phyloP scores from a whole-genome alignment of 2,888 invertebrate genomes.

The Euproctis similis region DNA sequence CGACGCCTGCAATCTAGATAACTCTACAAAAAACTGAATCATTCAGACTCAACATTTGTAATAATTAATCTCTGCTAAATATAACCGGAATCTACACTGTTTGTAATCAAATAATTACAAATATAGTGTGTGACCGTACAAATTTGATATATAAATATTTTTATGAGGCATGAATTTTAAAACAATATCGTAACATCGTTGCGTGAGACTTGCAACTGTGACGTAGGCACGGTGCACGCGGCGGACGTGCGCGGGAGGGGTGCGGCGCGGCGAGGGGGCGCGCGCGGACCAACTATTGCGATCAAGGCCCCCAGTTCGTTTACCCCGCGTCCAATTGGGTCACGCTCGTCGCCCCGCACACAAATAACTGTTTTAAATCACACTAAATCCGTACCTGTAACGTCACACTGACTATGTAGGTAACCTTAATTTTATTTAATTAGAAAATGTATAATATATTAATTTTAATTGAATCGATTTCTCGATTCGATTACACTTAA shows the following conservation, averaged over 20 bases:
- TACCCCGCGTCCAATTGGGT: slow-evolving; percentile 68
- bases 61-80: no score
- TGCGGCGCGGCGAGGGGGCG: slow-evolving; percentile 20
- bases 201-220: no score
- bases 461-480: no score
- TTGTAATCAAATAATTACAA: slow-evolving; percentile 14
- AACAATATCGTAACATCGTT: slow-evolving; percentile 48
- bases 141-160: slow-evolving; percentile 20
- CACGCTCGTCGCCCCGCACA: slow-evolving; percentile 57
- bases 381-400: slow-evolving; percentile 64
- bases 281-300: slow-evolving; percentile 59
- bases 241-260: slow-evolving; percentile 41
- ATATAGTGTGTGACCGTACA: slow-evolving; percentile 22
- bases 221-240: slow-evolving; percentile 17
- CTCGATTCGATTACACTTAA: slow-evolving; percentile 9
- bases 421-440: slow-evolving; percentile 36
- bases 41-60: no score
- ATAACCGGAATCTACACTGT: slow-evolving; percentile 15
- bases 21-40: no score
- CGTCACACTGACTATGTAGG: slow-evolving; percentile 48
- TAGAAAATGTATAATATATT: slow-evolving; percentile 13
- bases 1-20: no score
- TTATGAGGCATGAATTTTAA: slow-evolving; percentile 29
- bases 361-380: slow-evolving; percentile 65
- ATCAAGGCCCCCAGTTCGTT: slow-evolving; percentile 74